Percentiles rank a stretch among this genome's conserved stretches.
These are phyloP conservation scores for Urosaurus nigricauda DNA, from an alignment of 2,797 vertebrate genomes.

Conservation along the genomic window DNA sequence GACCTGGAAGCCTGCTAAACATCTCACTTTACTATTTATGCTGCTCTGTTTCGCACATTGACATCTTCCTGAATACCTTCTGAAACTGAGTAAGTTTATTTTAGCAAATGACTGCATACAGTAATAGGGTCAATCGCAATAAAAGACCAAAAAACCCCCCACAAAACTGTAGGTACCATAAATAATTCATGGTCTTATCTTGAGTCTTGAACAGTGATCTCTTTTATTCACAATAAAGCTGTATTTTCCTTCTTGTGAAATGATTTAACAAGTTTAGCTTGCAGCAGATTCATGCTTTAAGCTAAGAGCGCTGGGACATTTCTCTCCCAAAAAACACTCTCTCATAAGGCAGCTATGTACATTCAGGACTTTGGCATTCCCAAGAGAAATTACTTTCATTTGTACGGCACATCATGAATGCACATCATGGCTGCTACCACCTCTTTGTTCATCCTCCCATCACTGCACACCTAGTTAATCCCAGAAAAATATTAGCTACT, in stretches of 20 bases:
- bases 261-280: neutral
- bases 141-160: neutral
- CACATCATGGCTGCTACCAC: neutral
- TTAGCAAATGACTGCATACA: neutral
- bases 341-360: too few relatives aligned
- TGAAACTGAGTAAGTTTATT: conserved; percentile 52
- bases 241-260: neutral
- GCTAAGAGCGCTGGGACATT: neutral
- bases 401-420: too few relatives aligned
- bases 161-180: neutral
- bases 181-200: too few relatives aligned
- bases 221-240: neutral
- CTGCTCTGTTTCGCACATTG: conserved; percentile 31
- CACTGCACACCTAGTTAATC: neutral
- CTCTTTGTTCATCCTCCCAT: neutral
- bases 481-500: neutral
- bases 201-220: too few relatives aligned
- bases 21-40: conserved; percentile 35
- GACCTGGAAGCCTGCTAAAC: conserved; percentile 52
- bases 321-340: neutral
- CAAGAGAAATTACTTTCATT: neutral
- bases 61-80: conserved; percentile 34
- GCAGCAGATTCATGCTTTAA: neutral
- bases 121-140: conserved; percentile 17
- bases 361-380: neutral